Conservation (phyloP, 1,140 invertebrate species). For the Danaus plexippus region DNA sequence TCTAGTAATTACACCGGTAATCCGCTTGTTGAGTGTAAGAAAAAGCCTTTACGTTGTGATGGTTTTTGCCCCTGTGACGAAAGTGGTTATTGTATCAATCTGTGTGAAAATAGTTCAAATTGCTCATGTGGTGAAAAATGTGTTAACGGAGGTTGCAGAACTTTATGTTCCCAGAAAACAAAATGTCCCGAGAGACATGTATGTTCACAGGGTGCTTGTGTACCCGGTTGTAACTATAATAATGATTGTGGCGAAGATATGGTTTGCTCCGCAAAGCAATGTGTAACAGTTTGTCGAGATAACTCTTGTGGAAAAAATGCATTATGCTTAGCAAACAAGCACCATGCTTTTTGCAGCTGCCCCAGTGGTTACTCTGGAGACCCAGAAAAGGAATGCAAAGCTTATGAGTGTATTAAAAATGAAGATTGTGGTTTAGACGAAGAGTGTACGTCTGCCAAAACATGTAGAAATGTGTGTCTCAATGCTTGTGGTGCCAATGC, state of each 20-base stretch:
- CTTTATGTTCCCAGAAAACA: constrained; percentile 73
- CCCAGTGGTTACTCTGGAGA: constrained; percentile 88
- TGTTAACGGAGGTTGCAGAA: constrained; percentile 74
- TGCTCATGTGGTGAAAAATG: constrained; percentile 85
- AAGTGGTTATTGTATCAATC: constrained; percentile 81
- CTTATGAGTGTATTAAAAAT: constrained; percentile 83
- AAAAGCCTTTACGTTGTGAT: constrained; percentile 75
- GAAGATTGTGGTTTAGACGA: constrained; percentile 85
- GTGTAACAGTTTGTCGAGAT: constrained; percentile 82
- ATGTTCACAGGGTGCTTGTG: constrained; percentile 69
- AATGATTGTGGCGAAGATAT: constrained; percentile 85
- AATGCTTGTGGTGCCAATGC: constrained; percentile 88
- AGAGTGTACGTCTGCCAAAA: constrained; percentile 79
- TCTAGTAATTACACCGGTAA: constrained; percentile 85
- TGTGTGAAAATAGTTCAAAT: constrained; percentile 77
- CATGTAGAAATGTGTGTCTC: constrained; percentile 88
- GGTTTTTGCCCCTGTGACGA: constrained; percentile 85
- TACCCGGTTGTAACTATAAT: constrained; percentile 83
- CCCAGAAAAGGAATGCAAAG: constrained; percentile 80
- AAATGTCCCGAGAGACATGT: constrained; percentile 71
- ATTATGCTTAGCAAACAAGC: constrained; percentile 81
- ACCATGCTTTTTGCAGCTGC: constrained; percentile 87
- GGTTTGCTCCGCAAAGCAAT: constrained; percentile 81
- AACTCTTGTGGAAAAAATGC: constrained; percentile 83
- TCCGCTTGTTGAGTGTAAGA: constrained; percentile 81